Base-by-base conservation (phyloP, 2,888 invertebrate species). In the Pteria penguin region DNA sequence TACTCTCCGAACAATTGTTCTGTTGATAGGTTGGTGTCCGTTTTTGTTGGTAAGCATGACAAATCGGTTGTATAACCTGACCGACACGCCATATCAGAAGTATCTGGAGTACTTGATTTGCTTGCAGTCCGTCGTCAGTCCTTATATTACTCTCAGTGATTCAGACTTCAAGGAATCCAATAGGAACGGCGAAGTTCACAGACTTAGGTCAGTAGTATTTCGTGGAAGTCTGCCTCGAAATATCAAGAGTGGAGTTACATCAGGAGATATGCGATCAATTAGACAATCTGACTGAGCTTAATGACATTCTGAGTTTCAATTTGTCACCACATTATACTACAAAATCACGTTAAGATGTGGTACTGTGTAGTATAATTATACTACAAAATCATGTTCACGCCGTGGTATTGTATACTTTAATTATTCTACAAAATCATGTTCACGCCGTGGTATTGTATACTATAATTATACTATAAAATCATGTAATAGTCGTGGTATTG, bases 111-210 rank as follows among this genome's bases (percentile, higher is more conserved):
- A 79, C 29, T 11, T 79, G 2, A 11, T 77, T 0, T 69, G 79
- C n/a, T n/a, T 75, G 11, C 77, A 79, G 11, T 81, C 81, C 0
- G 69, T 72, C 0, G 31, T 81, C 0, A 79, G 77, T 36, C 81
- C 81, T 0, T 69, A 71, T 24, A 71, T 81, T 26, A 77, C 79
- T 14, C 67, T 81, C 31, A 72, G 79, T n/a, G 81, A 81, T 32
- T 71, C 74, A 14, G 81, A 81, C 26, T 79, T 81, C 27, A 74
- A 71, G 26, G 81, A 81, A 45, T 29, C 66, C 18, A 29, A 45
- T 3, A 61, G 58, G 55, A 75, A 61, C n/a, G 29, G 45, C 1
- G 24, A n/a, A 18, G 58, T 22, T 27, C 33, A 54, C 29, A 63
- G 65, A 24, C 27, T 72, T 22, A 36, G 54, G 27, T 45, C 66